Percentiles rank a stretch among this genome's conserved stretches.
phyloP scores from a whole-genome alignment of 2,113 vertebrate species.

The Cottus gobio region DNA sequence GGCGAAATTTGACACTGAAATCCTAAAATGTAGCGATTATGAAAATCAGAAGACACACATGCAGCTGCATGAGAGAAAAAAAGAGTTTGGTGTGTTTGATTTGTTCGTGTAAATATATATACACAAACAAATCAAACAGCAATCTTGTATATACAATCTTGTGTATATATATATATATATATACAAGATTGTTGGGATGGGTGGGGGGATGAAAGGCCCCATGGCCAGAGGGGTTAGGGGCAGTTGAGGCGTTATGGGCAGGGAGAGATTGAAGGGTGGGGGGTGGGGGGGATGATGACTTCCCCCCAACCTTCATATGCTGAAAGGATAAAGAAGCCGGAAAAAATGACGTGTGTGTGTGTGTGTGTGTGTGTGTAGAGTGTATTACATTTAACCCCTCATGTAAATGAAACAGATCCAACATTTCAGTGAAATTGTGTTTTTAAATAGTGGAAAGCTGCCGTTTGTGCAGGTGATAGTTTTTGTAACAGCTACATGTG shows the following conservation, averaged over 20 bases:
- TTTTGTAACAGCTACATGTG: neutral
- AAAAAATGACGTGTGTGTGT: constrained; percentile 17
- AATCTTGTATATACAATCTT: too few relatives aligned
- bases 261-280: neutral
- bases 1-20: neutral
- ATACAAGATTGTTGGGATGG: constrained; percentile 1
- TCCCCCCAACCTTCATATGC: constrained; percentile 37
- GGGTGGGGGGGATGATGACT: constrained; percentile 39
- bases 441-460: constrained; percentile 1
- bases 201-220: constrained; percentile 38
- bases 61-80: neutral
- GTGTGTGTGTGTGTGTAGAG: neutral
- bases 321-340: constrained; percentile 37
- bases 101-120: too few relatives aligned
- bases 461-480: neutral
- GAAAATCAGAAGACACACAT: neutral
- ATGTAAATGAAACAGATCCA: constrained; percentile 25
- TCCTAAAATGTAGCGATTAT: neutral
- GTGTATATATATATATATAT: too few relatives aligned
- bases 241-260: constrained; percentile 38
- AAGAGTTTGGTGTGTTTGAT: constrained; percentile 27
- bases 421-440: constrained; percentile 20
- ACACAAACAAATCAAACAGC: too few relatives aligned
- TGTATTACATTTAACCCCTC: constrained; percentile 1
- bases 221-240: constrained; percentile 72